Base-by-base conservation (phyloP, 2,113 vertebrate species). In the Hypanus sabinus region DNA sequence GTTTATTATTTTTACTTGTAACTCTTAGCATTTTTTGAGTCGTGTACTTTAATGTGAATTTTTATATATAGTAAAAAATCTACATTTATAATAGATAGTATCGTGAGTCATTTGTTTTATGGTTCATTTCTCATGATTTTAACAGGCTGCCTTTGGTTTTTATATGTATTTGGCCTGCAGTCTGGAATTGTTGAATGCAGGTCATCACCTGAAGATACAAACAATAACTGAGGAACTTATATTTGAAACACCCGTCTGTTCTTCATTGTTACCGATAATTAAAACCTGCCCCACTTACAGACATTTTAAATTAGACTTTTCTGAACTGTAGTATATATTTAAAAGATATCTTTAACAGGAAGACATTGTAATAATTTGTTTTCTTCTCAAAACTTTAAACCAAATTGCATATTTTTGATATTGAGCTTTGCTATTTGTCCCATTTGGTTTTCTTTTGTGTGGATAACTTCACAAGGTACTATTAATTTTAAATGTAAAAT, bases 21-120 rank as follows among this genome's bases (percentile, higher is more conserved):
- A 27, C 68, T 92, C 71, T 73, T 73, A 93, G 38, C 36, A 75
- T 87, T 60, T 87, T 70, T 73, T 93, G 46, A 27, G 70, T 93
- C 33, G 62, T 93, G 36, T 93, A 46, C 18, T 93, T 75, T 73
- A 73, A 46, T 93, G 91, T 70, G 20, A 93, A 73, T 75, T 75
- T 93, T 87, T 87, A 87, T 93, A 93, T 73, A 93, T 55, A 27
- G 68, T 73, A 73, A 55, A 75, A 55, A 46, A 55, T 36, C 91
- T 93, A 22, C 33, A 93, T 93, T 93, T 93, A 93, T 93, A 93
- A 93, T 93, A 93, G 73, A 93, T 30, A 38, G 20, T 93, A 73
- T 93, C 36, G 73, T 55, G 73, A 22, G 36, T 24, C 68, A 93
- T 22, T 93, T 91, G 88, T 36, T 91, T 73, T 93, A 75, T 55